Evolutionary conservation across 2,113 vertebrate genomes (phyloP).

Genomic region (Centropristis striata): DNA sequence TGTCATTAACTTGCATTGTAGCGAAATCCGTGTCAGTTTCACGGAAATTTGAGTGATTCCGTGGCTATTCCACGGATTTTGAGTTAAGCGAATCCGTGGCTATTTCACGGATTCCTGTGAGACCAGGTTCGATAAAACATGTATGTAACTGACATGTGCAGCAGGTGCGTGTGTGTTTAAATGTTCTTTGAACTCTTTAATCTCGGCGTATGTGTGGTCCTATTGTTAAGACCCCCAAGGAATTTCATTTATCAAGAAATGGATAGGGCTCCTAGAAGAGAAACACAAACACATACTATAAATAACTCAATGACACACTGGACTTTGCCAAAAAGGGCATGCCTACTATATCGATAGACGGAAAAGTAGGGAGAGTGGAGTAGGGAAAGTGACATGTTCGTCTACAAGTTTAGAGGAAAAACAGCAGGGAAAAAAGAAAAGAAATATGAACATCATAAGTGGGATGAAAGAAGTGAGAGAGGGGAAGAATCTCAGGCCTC

Average conservation of each 20-base stretch:
- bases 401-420: not conserved
- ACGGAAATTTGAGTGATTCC: too few species aligned
- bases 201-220: slow-evolving; percentile 51
- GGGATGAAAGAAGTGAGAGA: not conserved
- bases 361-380: not conserved
- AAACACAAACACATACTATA: slow-evolving; percentile 54
- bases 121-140: too few species aligned
- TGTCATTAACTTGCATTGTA: too few species aligned
- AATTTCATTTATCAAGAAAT: slow-evolving; percentile 81
- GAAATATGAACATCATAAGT: not conserved
- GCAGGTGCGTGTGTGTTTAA: slow-evolving; percentile 37
- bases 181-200: slow-evolving; percentile 44
- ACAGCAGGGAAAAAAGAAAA: not conserved
- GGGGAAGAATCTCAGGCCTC: slow-evolving; percentile 39
- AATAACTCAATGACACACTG: slow-evolving; percentile 51
- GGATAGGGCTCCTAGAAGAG: slow-evolving; percentile 72
- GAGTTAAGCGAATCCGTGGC: too few species aligned
- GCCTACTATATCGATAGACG: not conserved
- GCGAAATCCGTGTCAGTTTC: too few species aligned
- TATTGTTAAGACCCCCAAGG: slow-evolving; percentile 69
- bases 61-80: too few species aligned
- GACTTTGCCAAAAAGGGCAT: not conserved
- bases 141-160: slow-evolving; percentile 6
- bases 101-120: too few species aligned
- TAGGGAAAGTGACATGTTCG: accelerated